These are phyloP conservation scores for Cephalopholis sonnerati DNA, from an alignment of 2,113 vertebrate genomes.

Conservation along the genomic window DNA sequence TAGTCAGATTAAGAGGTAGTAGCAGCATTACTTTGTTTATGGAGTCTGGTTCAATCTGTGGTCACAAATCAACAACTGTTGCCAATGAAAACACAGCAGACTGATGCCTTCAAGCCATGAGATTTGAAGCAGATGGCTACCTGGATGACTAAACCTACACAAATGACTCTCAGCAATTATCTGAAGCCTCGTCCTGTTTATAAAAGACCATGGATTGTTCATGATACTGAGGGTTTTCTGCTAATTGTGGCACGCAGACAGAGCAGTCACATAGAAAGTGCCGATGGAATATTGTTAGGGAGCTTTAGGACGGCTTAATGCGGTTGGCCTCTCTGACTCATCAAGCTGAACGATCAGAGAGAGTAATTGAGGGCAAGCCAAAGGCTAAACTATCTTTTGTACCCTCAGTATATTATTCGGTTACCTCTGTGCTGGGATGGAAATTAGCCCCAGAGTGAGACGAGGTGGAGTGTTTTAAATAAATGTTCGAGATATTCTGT, in stretches of 20 bases:
- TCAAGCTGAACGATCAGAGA: slow-evolving; percentile 65
- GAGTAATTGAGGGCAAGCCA: slow-evolving; percentile 73
- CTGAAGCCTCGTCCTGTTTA: slow-evolving; percentile 9
- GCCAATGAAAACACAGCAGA: slow-evolving; percentile 40
- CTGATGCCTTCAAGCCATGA: slow-evolving; percentile 47
- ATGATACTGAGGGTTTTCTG: slow-evolving; percentile 27
- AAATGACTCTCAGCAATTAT: slow-evolving; percentile 34
- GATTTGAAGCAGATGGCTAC: slow-evolving; percentile 51
- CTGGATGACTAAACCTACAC: slow-evolving; percentile 36
- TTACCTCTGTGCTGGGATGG: slow-evolving; percentile 50
- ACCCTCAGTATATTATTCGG: slow-evolving; percentile 54
- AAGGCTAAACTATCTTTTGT: slow-evolving; percentile 76
- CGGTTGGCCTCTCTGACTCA: slow-evolving; percentile 69
- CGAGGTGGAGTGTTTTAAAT: slow-evolving; percentile 35
- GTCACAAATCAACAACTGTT: slow-evolving; percentile 34
- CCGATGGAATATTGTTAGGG: slow-evolving; percentile 62
- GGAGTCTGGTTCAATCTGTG: background rate
- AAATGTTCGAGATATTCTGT: slow-evolving; percentile 22
- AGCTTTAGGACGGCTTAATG: slow-evolving; percentile 73
- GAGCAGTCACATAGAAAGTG: slow-evolving; percentile 47
- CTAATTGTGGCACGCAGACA: slow-evolving; percentile 52
- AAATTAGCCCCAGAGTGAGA: slow-evolving; percentile 56
- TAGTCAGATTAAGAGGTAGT: background rate
- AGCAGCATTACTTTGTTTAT: background rate
- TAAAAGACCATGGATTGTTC: slow-evolving; percentile 36